A percentile compares a stretch with the other conserved stretches of the same genome.
phyloP scores from a whole-genome alignment of 1,140 invertebrate genomes.

The Drosophila guanche region DNA sequence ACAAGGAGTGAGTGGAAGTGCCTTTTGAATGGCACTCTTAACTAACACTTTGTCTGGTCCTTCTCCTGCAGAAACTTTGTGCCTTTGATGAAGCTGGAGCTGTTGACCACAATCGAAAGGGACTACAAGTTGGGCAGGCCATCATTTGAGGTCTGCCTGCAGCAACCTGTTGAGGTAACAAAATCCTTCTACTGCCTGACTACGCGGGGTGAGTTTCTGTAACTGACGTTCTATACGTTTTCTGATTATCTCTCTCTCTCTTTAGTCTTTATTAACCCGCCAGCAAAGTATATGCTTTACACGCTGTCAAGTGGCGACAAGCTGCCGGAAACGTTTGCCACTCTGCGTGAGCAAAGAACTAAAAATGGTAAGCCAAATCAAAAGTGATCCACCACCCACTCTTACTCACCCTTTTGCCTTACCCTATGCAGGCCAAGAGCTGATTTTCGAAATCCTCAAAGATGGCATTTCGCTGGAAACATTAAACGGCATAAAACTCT shows the following conservation, averaged over 20 bases:
- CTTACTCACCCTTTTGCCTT: not conserved
- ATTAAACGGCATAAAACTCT: slow-evolving; percentile 22
- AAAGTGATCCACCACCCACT: no score
- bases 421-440: slow-evolving; percentile 25
- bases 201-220: slow-evolving; percentile 42
- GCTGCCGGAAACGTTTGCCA: slow-evolving; percentile 55
- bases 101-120: slow-evolving; percentile 59
- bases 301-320: slow-evolving; percentile 33
- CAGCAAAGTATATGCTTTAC: slow-evolving; percentile 48
- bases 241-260: not conserved
- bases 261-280: slow-evolving; percentile 21
- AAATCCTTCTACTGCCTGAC: slow-evolving; percentile 36
- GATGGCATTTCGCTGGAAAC: slow-evolving; percentile 18
- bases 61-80: slow-evolving; percentile 51
- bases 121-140: slow-evolving; percentile 33
- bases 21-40: not conserved
- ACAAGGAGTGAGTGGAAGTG: slow-evolving; percentile 54
- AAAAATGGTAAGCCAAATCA: slow-evolving; percentile 30
- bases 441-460: slow-evolving; percentile 49
- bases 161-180: slow-evolving; percentile 3
- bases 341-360: slow-evolving; percentile 6
- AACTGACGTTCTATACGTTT: not conserved
- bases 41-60: not conserved
- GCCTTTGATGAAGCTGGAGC: slow-evolving; percentile 72
- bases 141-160: slow-evolving; percentile 31